Evolutionary conservation across 2,113 vertebrate genomes (phyloP), one percentile per base, ranked within the genome.

Genomic region (Hystrix cristata): DNA sequence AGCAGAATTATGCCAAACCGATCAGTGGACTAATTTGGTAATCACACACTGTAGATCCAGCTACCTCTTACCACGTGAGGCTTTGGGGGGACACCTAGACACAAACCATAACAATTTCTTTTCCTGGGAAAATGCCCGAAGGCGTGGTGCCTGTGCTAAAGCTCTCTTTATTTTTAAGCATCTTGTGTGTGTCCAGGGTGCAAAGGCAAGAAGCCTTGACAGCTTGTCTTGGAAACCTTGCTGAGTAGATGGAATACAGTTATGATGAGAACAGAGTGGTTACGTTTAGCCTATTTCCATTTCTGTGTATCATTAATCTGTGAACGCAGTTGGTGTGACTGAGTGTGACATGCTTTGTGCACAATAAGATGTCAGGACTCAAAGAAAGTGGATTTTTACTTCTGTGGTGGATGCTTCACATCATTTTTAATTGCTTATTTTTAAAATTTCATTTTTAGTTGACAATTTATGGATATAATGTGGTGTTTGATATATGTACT

Each of bases 121-220:
- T 23, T 88, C 87, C 60, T 43, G 59, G 25, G 5, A 53, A 76
- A 69, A 16, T 64, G 29, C 82, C 43, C 0, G 13, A 69, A 34
- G 64, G 23, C 57, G 81, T 43, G 29, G 7, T 72, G 34, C 87
- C 86, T 88, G 57, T 88, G 55, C 79, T 76, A 64, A 72, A 57
- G 3, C 87, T 86, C 25, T 16, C 23, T n/a, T 67, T 38, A 57
- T 84, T 91, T 92, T 93, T 31, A 89, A 82, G 38, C 57, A 29
- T 96, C 60, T 90, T 65, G 21, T 88, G 74, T 64, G 2, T 38
- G 48, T 87, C n/a, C 55, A 16, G 48, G 57, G 72, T 88, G 18
- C 21, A 21, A 64, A 71, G 69, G 59, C 76, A 23, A 82, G 86
- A 62, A 92, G 46, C 53, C 84, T 95, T 95, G 85, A 51, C 78